Conservation (phyloP, 2,113 vertebrate species). For the Chloroceryle aenea region DNA sequence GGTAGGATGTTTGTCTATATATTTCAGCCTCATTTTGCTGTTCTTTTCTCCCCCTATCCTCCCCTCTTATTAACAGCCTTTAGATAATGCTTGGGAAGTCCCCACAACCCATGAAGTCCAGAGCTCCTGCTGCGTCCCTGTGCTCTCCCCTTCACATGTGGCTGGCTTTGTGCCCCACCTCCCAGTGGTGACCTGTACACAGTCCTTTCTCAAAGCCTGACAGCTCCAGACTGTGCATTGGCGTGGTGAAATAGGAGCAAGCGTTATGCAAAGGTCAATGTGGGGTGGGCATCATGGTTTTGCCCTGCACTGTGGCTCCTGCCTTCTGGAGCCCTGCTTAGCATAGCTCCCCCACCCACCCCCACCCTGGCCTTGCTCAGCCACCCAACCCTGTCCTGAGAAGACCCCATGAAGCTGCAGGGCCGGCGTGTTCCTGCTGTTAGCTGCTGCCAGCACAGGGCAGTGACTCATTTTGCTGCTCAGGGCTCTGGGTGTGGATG, state of each 20-base stretch:
- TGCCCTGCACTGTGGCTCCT: neutral
- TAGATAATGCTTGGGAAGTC: neutral
- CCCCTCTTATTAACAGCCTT: neutral
- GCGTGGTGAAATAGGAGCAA: neutral
- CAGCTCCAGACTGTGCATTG: neutral
- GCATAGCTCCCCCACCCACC: no score
- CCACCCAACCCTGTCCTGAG: neutral
- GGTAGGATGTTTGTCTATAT: accelerated
- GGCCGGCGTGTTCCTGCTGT: accelerated
- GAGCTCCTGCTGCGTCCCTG: neutral
- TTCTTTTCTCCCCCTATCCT: neutral
- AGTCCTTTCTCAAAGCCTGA: neutral
- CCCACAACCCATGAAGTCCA: accelerated
- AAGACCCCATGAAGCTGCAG: neutral
- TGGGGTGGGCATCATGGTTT: accelerated
- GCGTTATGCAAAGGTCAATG: neutral
- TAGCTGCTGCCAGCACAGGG: neutral
- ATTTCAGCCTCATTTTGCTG: neutral
- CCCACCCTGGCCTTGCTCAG: neutral
- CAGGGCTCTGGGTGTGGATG: neutral
- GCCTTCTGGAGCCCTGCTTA: neutral
- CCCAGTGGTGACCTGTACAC: neutral
- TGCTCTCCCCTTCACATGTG: accelerated
- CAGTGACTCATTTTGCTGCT: neutral
- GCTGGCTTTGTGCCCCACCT: neutral